Conservation (phyloP, 1,140 invertebrate species). For the Drosophila chauvacae region DNA sequence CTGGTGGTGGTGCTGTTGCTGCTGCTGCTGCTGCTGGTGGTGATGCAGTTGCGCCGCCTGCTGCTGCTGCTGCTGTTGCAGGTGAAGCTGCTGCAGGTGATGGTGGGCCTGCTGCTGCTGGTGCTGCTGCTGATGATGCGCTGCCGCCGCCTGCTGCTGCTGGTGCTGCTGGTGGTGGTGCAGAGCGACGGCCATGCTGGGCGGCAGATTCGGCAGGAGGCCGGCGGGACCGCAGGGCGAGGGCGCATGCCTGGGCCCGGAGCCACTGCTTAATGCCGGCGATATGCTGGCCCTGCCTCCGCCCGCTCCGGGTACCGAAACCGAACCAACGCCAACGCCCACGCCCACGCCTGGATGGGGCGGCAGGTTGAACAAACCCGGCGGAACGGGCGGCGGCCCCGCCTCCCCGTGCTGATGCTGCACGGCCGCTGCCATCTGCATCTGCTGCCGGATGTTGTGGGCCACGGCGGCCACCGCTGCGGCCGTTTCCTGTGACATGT, state of each 20-base stretch:
- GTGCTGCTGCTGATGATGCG: conserved; percentile 84
- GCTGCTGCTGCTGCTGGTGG: conserved; percentile 82
- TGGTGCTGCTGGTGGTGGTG: conserved; percentile 80
- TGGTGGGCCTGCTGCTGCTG: conserved; percentile 62
- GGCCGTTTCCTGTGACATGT: conserved; percentile 83
- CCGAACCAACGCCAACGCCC: conserved; percentile 26
- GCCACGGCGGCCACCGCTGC: conserved; percentile 85
- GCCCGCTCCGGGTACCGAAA: conserved; percentile 68
- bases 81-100: conserved; percentile 70
- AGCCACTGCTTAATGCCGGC: conserved; percentile 76
- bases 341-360: conserved; percentile 65
- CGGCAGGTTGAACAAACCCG: conserved; percentile 80
- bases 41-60: conserved; percentile 63
- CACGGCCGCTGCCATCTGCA: conserved; percentile 89
- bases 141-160: conserved; percentile 70
- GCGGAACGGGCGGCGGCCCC: conserved; percentile 84
- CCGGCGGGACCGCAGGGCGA: conserved; percentile 78
- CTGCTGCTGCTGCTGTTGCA: conserved; percentile 79
- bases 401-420: conserved; percentile 86
- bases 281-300: conserved; percentile 80
- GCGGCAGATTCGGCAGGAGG: conserved; percentile 74
- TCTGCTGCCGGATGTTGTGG: conserved; percentile 89
- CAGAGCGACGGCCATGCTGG: conserved; percentile 80
- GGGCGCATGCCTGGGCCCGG: conserved; percentile 76
- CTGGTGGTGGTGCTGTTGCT: conserved; percentile 76